phyloP scores from a whole-genome alignment of 2,113 vertebrate genomes.

The Oreocharis arfaki region DNA sequence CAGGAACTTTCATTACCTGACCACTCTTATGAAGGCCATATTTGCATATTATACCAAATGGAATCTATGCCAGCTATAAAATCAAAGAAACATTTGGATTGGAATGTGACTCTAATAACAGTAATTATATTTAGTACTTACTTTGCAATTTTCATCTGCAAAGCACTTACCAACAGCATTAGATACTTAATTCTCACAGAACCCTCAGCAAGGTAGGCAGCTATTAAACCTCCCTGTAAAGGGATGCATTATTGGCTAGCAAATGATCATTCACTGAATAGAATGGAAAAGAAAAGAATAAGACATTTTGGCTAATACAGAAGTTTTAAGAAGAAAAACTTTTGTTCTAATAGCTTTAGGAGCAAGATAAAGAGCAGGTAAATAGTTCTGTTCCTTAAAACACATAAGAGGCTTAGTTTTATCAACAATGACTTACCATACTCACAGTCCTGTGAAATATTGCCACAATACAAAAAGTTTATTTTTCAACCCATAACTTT shows the following conservation, averaged over 20 bases:
- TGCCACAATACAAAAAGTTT: neutral
- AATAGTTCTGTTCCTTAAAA: neutral
- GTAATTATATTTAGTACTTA: constrained; percentile 26
- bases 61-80: constrained; percentile 31
- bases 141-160: constrained; percentile 30
- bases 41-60: constrained; percentile 3
- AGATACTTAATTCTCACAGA: constrained; percentile 1
- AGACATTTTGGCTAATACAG: neutral
- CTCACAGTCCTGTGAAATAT: neutral
- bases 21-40: neutral
- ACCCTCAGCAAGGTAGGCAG: neutral
- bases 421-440: neutral
- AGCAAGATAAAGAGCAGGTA: neutral
- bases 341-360: neutral
- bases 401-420: neutral
- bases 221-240: neutral
- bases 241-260: neutral
- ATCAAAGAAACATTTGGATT: constrained; percentile 23
- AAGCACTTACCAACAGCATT: constrained; percentile 2
- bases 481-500: neutral
- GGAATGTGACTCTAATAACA: constrained; percentile 1
- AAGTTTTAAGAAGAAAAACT: neutral
- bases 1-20: neutral
- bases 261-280: neutral
- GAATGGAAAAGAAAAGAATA: neutral